Evolutionary conservation across 2,113 vertebrate species (phyloP).

Genomic region (Macquaria australasica): DNA sequence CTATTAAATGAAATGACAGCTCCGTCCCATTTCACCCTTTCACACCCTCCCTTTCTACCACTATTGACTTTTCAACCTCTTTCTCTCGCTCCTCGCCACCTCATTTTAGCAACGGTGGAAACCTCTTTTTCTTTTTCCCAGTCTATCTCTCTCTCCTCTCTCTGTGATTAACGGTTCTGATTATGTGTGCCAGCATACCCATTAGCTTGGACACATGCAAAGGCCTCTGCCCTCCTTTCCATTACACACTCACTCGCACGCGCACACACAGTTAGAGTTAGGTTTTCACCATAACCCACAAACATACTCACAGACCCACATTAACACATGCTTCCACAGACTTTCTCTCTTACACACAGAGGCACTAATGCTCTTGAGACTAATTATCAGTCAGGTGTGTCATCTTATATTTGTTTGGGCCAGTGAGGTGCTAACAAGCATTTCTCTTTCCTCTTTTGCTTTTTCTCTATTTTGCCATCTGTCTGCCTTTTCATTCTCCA

Average conservation of each 20-base stretch:
- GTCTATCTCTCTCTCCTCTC: conserved; percentile 38
- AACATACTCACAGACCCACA: conserved; percentile 38
- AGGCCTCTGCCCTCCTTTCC: conserved; percentile 69
- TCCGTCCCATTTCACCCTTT: conserved; percentile 58
- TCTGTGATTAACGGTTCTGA: conserved; percentile 76
- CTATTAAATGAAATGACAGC: conserved; percentile 58
- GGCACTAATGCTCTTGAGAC: conserved; percentile 71
- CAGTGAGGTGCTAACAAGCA: conserved; percentile 74
- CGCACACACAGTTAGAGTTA: neutral
- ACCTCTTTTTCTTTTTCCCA: conserved; percentile 34
- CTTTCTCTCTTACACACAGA: conserved; percentile 16
- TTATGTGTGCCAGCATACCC: conserved; percentile 78
- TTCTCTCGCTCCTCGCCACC: conserved; percentile 22
- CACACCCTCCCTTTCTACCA: conserved; percentile 34
- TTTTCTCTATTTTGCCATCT: conserved; percentile 54
- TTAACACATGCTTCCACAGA: conserved; percentile 26
- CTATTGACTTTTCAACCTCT: conserved; percentile 71
- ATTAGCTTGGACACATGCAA: conserved; percentile 79
- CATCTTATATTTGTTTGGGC: conserved; percentile 80
- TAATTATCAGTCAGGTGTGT: conserved; percentile 82
- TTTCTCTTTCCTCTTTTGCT: conserved; percentile 38
- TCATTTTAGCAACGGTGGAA: conserved; percentile 50
- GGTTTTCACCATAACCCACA: conserved; percentile 36
- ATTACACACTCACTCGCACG: conserved; percentile 40
- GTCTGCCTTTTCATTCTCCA: conserved; percentile 22